Percentiles rank a stretch among this genome's conserved stretches.
Conservation (phyloP, 1,140 invertebrate species). For the Drosophila sproati region DNA sequence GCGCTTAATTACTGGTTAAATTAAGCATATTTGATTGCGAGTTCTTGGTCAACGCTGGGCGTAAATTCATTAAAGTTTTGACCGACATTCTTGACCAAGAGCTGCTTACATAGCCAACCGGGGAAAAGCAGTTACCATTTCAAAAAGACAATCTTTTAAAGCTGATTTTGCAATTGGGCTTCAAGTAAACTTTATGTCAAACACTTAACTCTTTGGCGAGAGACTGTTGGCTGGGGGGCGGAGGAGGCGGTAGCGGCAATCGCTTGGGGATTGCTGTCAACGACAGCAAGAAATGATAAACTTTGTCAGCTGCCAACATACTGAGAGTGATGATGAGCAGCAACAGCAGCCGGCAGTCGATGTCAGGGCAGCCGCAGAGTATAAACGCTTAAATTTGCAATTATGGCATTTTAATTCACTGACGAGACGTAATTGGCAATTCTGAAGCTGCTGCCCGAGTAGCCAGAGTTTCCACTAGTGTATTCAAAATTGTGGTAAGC, state of each 20-base stretch:
- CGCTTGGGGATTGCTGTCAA: background rate
- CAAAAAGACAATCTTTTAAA: conserved; percentile 45
- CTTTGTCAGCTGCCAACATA: conserved; percentile 33
- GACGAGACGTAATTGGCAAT: conserved; percentile 66
- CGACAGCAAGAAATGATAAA: conserved; percentile 43
- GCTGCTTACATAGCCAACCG: conserved; percentile 10
- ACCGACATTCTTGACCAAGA: conserved; percentile 22
- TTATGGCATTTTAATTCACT: conserved; percentile 80
- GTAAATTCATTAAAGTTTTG: conserved; percentile 16
- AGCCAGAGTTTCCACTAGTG: conserved; percentile 5
- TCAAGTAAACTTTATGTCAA: conserved; percentile 43
- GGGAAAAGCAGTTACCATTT: conserved; percentile 10
- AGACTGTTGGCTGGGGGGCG: background rate
- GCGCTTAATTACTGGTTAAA: conserved; percentile 61
- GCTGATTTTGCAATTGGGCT: conserved; percentile 40
- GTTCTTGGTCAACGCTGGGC: conserved; percentile 22
- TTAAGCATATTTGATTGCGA: conserved; percentile 68
- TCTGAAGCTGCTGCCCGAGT: conserved; percentile 25
- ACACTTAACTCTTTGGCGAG: conserved; percentile 44
- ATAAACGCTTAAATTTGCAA: conserved; percentile 67
- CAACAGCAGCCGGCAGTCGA: conserved; percentile 6
- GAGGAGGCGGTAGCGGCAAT: background rate
- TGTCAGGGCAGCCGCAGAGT: conserved; percentile 36
- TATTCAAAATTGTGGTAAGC: conserved; percentile 55
- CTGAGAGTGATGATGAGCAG: conserved; percentile 46